Evolutionary conservation across 2,113 vertebrate species (phyloP).

Genomic region (Aleadryas rufinucha): DNA sequence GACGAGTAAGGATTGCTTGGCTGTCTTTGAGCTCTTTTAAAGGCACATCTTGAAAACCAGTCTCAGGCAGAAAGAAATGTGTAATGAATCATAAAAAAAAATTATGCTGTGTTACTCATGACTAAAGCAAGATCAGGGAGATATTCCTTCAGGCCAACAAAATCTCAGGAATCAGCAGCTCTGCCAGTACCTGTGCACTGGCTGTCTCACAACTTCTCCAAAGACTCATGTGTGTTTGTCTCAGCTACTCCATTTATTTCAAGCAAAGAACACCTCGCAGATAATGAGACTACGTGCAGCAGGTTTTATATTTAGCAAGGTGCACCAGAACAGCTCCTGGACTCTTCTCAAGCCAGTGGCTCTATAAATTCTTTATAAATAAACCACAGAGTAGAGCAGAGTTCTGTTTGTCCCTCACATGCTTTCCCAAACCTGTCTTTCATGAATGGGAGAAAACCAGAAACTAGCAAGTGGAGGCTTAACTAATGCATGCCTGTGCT

Average conservation of each 20-base stretch:
- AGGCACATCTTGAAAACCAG: not conserved
- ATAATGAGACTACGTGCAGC: not conserved
- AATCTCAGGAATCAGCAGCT: not conserved
- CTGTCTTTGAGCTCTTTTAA: not conserved
- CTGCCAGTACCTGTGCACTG: not conserved
- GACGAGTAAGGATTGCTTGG: not conserved
- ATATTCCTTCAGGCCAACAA: not conserved
- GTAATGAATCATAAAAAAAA: not conserved
- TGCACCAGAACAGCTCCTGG: not conserved
- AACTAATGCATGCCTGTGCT: not conserved
- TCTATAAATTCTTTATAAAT: not conserved
- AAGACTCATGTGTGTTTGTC: not conserved
- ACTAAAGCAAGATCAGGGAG: not conserved
- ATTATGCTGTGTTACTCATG: accelerated
- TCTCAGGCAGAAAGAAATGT: not conserved
- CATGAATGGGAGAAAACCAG: not conserved
- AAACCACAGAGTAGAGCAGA: not conserved
- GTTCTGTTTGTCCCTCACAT: not conserved
- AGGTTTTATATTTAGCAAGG: not conserved
- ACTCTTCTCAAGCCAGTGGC: not conserved
- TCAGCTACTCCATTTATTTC: not conserved
- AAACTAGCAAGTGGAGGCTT: not conserved
- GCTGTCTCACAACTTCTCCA: not conserved
- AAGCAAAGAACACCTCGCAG: not conserved
- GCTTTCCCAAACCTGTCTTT: not conserved